Evolutionary conservation across 2,888 invertebrate species (phyloP), one percentile per base, ranked within the genome.

Genomic region (Cheilosia variabilis): DNA sequence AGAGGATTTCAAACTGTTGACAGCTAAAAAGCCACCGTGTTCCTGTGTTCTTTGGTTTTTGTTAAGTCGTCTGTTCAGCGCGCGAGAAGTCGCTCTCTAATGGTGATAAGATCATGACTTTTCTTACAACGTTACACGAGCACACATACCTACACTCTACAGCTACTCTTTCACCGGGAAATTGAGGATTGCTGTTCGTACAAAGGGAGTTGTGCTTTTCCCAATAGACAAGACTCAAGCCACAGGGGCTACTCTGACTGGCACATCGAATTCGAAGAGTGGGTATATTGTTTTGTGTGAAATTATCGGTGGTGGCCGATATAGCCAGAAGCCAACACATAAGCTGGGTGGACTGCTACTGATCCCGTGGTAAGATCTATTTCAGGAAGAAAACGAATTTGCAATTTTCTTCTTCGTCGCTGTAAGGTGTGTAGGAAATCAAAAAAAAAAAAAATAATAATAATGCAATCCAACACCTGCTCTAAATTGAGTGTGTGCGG

Each of bases 1-100:
- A 76, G 55, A 63, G 68, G 47, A 69, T 75, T 81, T 75, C 76
- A 75, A 75, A 55, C 41, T 75, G 83, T 79, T 84, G 83, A 84
- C 83, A 84, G 83, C 69, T 76, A 69, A 76, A 60, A 76, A 76
- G 81, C 62, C 75, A 81, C 76, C 76, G 58, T 71, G 27, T 50
- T n/a, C 22, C 27, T 52, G 9, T 60, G 60, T 45, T 55, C 63
- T 68, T 52, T 62, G 52, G 41, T 17, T 71, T 50, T 68, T 57
- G 22, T 43, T 43, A 27, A 69, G 45, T 57, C 68, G 24, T 24
- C 52, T 34, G 19, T 57, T 57, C 55, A 15, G 19, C 43, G n/a
- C n/a, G 43, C 15, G 19, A 17, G 45, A 69, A 69, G 45, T 57
- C 52, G 31, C 50, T 22, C 52, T 52, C 69, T 73, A 47, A 57